Base-by-base conservation (phyloP, 2,888 invertebrate species). In the Cephalotes varians region DNA sequence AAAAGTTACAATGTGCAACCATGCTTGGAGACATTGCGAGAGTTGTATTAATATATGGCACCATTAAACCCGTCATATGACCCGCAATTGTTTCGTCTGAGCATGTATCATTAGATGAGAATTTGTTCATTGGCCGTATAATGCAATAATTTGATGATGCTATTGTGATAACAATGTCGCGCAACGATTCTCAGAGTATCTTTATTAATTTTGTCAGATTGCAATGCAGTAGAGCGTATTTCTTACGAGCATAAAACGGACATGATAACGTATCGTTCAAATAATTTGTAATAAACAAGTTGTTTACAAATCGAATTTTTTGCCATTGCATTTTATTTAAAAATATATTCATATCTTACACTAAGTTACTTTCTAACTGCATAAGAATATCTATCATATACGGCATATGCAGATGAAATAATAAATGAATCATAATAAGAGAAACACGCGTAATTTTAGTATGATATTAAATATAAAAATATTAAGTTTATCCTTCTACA, bases 1-100 rank as follows among this genome's bases (percentile, higher is more conserved):
- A 69, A 77, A 69, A 77, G 77, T 56, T 77, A 77, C 77, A 77
- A 69, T 77, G 71, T 69, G 65, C 25, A 77, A 56, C 56, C 44
- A 28, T 15, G 54, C 15, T 25, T 21, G 67, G 21, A 69, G 54
- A 67, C 40, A 18, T n/a, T 18, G 56, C n/a, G 18, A 77, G 31
- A 56, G 21, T 21, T 69, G 56, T 77, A 77, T 77, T 77, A 77
- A 77, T 77, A 77, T 77, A 77, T 56, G 56, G 21, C 77, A 69
- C 56, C 44, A 56, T 77, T 77, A 77, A 77, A 77, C 56, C 25
- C 18, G 56, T 69, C 77, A 67, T 69, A 69, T 44, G 77, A 77
- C 77, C 69, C 18, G 71, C 77, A 69, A 77, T 77, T 77, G 31
- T 71, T 18, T 15, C 40, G 56, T 77, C 77, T 77, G 69, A 77